Evolutionary conservation across 2,113 vertebrate species (phyloP).

Genomic region (Tylochromis polylepis): DNA sequence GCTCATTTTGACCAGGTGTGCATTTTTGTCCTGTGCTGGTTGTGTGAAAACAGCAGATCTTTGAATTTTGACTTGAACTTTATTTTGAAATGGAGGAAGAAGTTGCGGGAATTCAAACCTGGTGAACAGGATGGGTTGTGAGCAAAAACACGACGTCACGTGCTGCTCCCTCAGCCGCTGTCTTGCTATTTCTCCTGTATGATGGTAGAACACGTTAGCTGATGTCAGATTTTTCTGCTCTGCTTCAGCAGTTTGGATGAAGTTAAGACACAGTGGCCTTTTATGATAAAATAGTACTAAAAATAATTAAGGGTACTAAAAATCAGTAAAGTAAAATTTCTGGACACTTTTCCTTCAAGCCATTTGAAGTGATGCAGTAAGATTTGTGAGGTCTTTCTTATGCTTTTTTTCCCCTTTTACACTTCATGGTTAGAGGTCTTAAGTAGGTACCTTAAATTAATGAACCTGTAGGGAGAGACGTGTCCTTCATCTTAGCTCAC

Average conservation of each 20-base stretch:
- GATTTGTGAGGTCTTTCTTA: background rate
- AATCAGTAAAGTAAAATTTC: background rate
- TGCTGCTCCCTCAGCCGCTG: background rate
- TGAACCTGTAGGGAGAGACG: background rate
- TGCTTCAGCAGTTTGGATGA: background rate
- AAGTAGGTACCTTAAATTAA: background rate
- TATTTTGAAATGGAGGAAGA: background rate
- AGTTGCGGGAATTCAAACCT: background rate
- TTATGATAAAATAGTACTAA: background rate
- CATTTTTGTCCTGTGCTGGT: background rate
- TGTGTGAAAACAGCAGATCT: background rate
- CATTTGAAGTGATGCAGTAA: background rate
- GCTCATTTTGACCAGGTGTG: background rate
- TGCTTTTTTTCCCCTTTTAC: background rate
- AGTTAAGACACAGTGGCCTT: background rate
- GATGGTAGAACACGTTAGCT: background rate
- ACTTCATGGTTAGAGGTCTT: background rate
- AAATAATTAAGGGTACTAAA: background rate
- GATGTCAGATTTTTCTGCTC: background rate
- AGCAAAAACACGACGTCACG: background rate
- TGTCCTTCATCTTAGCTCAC: slow-evolving; percentile 9
- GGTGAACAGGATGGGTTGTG: background rate
- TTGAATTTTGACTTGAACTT: background rate
- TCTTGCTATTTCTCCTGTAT: background rate
- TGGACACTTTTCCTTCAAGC: background rate